Evolutionary conservation across 2,888 invertebrate species (phyloP).

Genomic region (Cotesia congregata): DNA sequence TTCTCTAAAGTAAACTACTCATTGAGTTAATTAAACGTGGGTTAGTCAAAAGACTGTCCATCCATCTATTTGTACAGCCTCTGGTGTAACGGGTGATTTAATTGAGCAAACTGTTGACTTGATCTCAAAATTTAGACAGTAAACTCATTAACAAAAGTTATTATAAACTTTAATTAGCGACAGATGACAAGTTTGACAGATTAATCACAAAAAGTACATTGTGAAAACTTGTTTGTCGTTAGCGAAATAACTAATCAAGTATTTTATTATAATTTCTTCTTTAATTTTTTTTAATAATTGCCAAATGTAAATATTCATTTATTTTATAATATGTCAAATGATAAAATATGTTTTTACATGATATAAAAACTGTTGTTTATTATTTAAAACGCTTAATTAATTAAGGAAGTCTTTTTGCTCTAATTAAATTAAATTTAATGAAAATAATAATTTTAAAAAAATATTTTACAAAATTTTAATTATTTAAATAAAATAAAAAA

Average conservation of each 20-base stretch:
- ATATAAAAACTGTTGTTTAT: background rate
- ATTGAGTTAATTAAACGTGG: constrained; percentile 35
- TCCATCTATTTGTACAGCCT: constrained; percentile 25
- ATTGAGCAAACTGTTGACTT: constrained; percentile 12
- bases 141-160: constrained; percentile 4
- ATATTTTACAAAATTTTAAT: too few relatives aligned
- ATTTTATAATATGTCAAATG: background rate
- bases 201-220: too few relatives aligned
- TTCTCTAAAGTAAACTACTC: constrained; percentile 28
- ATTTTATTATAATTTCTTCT: constrained; percentile 8
- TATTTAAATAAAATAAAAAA: too few relatives aligned
- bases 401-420: background rate
- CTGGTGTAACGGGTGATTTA: background rate
- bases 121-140: constrained; percentile 1
- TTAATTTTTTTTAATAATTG: background rate
- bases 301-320: background rate
- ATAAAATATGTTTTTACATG: background rate
- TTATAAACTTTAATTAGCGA: background rate
- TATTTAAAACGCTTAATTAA: background rate
- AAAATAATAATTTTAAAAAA: too few relatives aligned
- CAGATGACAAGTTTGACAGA: too few relatives aligned
- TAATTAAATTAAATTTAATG: background rate
- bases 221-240: background rate
- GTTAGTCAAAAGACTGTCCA: constrained; percentile 14
- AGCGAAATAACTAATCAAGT: background rate